phyloP scores from a whole-genome alignment of 2,888 invertebrate genomes.

The Liopterus haemorrhoidalis region DNA sequence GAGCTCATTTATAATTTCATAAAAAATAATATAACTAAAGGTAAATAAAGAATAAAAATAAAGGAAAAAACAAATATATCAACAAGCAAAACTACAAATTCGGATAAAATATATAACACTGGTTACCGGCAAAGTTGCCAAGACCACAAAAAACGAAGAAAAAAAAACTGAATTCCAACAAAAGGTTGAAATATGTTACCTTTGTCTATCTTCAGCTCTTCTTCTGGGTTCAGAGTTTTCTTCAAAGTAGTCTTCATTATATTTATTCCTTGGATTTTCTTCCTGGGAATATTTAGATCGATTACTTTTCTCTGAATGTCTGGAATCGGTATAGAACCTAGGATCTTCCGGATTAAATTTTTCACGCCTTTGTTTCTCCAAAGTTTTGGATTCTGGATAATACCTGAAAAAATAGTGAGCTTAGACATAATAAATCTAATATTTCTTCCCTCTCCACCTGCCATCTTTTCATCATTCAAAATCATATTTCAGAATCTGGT shows the following conservation, averaged over 20 bases:
- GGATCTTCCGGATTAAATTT: conserved; percentile 32
- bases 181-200: no score
- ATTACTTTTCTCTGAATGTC: conserved; percentile 15
- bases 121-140: conserved; percentile 31
- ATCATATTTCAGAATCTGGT: no score
- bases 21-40: no score
- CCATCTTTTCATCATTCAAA: no score
- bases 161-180: no score
- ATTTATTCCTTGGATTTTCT: conserved; percentile 9
- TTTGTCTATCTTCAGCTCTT: conserved; percentile 48
- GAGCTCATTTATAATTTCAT: no score
- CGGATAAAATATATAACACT: no score
- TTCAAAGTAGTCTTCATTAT: conserved; percentile 12
- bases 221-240: conserved; percentile 39
- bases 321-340: conserved; percentile 28
- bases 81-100: no score
- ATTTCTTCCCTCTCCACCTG: not conserved
- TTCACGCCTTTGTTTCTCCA: conserved; percentile 15
- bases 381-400: conserved; percentile 36
- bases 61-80: no score
- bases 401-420: no score
- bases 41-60: no score
- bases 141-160: no score
- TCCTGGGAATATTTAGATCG: conserved; percentile 24
- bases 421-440: not conserved